phyloP scores from a whole-genome alignment of 2,797 vertebrate genomes.

The Poliocrania exsul region DNA sequence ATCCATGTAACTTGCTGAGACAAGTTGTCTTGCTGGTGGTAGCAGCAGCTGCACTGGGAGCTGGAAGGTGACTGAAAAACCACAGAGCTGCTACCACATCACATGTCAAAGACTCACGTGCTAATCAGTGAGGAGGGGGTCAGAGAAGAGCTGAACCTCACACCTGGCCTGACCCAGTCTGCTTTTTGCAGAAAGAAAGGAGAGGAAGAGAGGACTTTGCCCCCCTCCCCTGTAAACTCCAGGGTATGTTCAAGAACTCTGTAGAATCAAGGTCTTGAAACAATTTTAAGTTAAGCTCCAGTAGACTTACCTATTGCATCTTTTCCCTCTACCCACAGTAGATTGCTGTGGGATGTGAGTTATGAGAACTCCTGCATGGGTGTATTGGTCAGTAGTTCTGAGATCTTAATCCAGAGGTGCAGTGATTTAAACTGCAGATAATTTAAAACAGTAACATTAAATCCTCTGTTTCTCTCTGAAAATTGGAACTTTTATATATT shows the following conservation, averaged over 20 bases:
- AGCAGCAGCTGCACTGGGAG: background rate
- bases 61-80: background rate
- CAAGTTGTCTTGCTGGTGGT: background rate
- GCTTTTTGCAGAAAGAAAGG: background rate
- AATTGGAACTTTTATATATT: background rate
- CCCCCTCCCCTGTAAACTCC: background rate
- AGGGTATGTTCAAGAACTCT: background rate
- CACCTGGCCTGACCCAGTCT: background rate
- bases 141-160: background rate
- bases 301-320: accelerated
- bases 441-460: background rate
- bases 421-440: background rate
- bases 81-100: background rate
- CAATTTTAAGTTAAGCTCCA: background rate
- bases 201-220: background rate
- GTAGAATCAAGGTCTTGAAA: background rate
- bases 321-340: background rate
- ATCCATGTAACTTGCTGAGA: background rate
- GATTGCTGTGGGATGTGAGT: background rate
- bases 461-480: background rate
- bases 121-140: background rate
- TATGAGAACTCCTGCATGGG: background rate
- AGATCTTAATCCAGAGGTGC: background rate
- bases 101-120: background rate
- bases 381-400: background rate